Percentiles rank a stretch among this genome's conserved stretches.
These are phyloP conservation scores for Cirrhinus molitorella DNA, from an alignment of 2,797 vertebrate genomes.

Conservation along the genomic window DNA sequence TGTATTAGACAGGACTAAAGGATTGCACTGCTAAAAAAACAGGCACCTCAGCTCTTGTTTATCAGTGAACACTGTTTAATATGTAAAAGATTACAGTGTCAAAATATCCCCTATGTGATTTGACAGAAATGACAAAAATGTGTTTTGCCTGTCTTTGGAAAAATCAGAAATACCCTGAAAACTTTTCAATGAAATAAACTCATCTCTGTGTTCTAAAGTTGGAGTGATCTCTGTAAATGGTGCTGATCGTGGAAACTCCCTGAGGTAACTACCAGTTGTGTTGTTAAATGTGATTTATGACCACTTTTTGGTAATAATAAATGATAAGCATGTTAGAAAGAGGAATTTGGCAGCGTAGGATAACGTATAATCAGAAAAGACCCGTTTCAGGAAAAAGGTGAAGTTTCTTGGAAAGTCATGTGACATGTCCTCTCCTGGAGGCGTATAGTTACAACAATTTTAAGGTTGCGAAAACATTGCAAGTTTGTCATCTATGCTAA, in stretches of 20 bases:
- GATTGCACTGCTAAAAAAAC: slow-evolving; percentile 16
- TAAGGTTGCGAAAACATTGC: background rate
- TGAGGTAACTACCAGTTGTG: background rate
- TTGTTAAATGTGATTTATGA: background rate
- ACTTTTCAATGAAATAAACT: slow-evolving; percentile 18
- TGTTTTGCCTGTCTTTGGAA: slow-evolving; percentile 8
- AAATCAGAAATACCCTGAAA: slow-evolving; percentile 30
- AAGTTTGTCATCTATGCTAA: background rate
- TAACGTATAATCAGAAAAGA: background rate
- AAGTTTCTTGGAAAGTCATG: background rate
- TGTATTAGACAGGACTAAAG: slow-evolving; percentile 32
- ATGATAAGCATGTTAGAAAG: background rate
- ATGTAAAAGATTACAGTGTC: slow-evolving; percentile 10
- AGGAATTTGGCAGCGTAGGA: background rate
- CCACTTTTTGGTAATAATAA: background rate
- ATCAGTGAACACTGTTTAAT: slow-evolving; percentile 12
- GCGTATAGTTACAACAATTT: background rate
- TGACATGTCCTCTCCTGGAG: background rate
- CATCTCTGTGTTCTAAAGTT: background rate
- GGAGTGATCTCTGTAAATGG: background rate
- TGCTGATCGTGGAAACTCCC: background rate
- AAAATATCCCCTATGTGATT: slow-evolving; percentile 20
- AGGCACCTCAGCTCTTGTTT: slow-evolving; percentile 37
- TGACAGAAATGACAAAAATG: background rate
- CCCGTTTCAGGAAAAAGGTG: background rate